Evolutionary conservation across 1,140 invertebrate species (phyloP).

Genomic region (Plodia interpunctella): DNA sequence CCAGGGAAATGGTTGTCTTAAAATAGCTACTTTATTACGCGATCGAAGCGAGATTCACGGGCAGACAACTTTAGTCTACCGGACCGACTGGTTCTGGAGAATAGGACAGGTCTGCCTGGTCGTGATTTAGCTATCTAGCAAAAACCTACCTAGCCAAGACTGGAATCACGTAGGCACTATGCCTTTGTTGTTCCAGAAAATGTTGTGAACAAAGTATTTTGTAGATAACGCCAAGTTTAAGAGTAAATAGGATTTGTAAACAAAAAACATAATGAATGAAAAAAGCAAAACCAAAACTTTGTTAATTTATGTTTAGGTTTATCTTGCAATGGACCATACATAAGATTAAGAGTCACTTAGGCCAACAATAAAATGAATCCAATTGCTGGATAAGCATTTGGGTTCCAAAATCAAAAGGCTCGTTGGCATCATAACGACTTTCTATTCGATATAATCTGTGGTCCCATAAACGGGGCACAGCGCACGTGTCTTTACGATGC

Average conservation of each 20-base stretch:
- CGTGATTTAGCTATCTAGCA: conserved; percentile 42
- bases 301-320: too few relatives aligned
- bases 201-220: background rate
- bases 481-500: conserved; percentile 26
- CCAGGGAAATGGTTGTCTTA: conserved; percentile 27
- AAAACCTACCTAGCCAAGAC: background rate
- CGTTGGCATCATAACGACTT: conserved; percentile 21
- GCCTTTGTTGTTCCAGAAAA: conserved; percentile 4
- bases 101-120: conserved; percentile 23
- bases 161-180: background rate
- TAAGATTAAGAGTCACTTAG: background rate
- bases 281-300: too few relatives aligned
- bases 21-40: conserved; percentile 50
- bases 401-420: conserved; percentile 16
- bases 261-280: too few relatives aligned
- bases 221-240: too few relatives aligned
- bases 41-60: conserved; percentile 29
- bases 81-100: conserved; percentile 48
- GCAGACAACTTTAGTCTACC: conserved; percentile 34
- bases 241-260: too few relatives aligned
- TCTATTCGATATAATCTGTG: conserved; percentile 17
- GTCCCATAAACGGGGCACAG: conserved; percentile 15
- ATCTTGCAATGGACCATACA: background rate
- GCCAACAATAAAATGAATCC: background rate
- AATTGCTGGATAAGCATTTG: conserved; percentile 1